Conservation (phyloP, 2,113 vertebrate species). For the Mesocricetus auratus region DNA sequence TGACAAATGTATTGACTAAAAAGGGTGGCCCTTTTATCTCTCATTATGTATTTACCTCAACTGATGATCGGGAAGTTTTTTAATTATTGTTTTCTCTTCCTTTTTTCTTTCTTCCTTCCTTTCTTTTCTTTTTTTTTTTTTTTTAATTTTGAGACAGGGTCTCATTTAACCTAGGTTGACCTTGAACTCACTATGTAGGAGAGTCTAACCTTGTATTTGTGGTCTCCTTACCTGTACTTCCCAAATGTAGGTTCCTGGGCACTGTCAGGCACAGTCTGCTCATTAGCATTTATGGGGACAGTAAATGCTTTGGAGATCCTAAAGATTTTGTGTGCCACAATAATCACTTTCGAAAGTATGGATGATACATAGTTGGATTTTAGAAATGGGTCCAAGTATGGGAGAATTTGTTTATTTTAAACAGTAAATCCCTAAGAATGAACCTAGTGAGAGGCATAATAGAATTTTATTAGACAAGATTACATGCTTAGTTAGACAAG, state of each 20-base stretch:
- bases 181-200: neutral
- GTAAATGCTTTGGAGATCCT: neutral
- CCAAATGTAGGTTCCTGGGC: neutral
- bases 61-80: neutral
- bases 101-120: fast-evolving
- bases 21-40: neutral
- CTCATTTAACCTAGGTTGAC: neutral
- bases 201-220: neutral
- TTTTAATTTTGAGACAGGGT: neutral
- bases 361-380: neutral
- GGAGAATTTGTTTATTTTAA: neutral
- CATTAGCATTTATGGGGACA: neutral
- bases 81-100: no score
- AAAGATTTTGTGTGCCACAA: neutral
- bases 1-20: slow-evolving; percentile 4
- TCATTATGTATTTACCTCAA: neutral
- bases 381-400: neutral
- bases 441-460: slow-evolving; percentile 27
- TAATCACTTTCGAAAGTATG: neutral
- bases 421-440: neutral
- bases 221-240: neutral
- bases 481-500: neutral
- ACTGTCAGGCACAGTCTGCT: neutral
- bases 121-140: neutral
- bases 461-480: neutral